Evolutionary conservation across 1,140 invertebrate species (phyloP).

Genomic region (Calliphora vicina): DNA sequence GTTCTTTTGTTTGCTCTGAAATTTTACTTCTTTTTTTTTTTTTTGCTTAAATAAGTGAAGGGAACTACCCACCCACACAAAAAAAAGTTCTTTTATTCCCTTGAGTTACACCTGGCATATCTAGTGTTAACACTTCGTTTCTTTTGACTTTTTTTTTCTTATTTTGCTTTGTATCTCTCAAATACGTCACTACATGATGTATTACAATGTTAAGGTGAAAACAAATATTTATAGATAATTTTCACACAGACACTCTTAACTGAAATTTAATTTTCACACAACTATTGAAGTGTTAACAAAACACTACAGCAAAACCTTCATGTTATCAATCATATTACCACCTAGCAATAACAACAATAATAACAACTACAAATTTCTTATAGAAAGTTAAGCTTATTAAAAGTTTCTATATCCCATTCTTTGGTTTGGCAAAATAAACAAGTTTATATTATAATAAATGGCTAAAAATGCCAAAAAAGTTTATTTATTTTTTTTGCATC

Average conservation of each 20-base stretch:
- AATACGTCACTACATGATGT: constrained; percentile 4
- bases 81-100: not conserved
- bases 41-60: not conserved
- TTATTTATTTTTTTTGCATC: no score
- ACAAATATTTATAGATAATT: not conserved
- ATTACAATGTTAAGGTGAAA: not conserved
- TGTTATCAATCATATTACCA: not conserved
- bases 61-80: not conserved
- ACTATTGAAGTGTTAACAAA: not conserved
- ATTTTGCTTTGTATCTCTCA: not conserved
- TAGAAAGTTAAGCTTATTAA: not conserved
- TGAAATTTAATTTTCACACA: not conserved
- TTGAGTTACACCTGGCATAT: not conserved
- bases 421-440: no score
- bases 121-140: not conserved
- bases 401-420: not conserved
- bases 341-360: not conserved
- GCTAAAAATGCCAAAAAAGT: no score
- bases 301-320: not conserved
- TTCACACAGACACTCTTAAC: not conserved
- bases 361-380: not conserved
- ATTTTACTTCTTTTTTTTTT: not conserved
- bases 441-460: no score
- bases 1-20: not conserved
- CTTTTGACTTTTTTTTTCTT: not conserved